phyloP scores from a whole-genome alignment of 1,140 invertebrate genomes.

The Tachypleus tridentatus region DNA sequence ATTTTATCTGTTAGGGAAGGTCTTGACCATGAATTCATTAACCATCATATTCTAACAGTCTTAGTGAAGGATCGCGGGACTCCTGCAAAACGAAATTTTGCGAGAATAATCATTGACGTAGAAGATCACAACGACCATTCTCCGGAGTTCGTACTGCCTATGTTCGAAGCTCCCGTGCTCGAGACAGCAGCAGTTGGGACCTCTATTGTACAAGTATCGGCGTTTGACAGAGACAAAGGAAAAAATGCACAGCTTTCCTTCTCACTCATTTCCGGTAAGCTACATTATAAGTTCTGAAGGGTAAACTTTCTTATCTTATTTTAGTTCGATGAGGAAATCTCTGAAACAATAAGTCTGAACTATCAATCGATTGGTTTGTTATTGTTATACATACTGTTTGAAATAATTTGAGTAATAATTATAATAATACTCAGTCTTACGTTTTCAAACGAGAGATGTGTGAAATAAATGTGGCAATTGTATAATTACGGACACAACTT shows the following conservation, averaged over 20 bases:
- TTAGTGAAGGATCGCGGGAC: conserved; percentile 37
- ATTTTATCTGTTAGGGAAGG: conserved; percentile 52
- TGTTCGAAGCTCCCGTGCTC: conserved; percentile 58
- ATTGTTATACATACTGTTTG: no score
- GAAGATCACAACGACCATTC: conserved; percentile 81
- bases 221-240: conserved; percentile 66
- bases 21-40: conserved; percentile 66
- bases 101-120: conserved; percentile 52
- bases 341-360: no score
- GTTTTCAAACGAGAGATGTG: no score
- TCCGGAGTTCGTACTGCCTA: conserved; percentile 61
- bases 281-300: not conserved
- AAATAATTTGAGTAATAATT: no score
- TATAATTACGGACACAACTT: no score
- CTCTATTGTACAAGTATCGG: conserved; percentile 54
- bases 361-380: no score
- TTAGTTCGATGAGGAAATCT: no score
- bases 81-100: conserved; percentile 16
- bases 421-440: no score
- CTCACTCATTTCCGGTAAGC: conserved; percentile 61
- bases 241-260: conserved; percentile 66
- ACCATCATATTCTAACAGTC: conserved; percentile 71
- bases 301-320: no score
- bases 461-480: no score
- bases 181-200: conserved; percentile 60